Base-by-base conservation (phyloP, 2,888 invertebrate genomes). In the Exephanes ischioxanthus region DNA sequence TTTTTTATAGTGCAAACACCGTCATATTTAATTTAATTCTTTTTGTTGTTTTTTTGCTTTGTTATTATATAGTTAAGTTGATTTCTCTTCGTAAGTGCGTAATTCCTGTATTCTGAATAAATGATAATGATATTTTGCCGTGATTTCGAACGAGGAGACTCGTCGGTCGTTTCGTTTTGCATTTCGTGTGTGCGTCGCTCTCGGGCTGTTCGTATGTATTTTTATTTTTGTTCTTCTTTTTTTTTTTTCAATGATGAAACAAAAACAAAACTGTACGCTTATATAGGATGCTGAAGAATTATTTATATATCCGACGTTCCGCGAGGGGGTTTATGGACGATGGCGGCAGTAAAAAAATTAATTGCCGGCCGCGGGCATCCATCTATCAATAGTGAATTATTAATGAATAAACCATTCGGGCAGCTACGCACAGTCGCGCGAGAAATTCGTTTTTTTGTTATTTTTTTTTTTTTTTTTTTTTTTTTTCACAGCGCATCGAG, bases 1-100 rank as follows among this genome's bases (percentile, higher is more conserved):
- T 53, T 84, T 79, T 86, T 83, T 41, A 79, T 71, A 84, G 82
- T 80, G 76, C 77, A 84, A 73, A 81, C 84, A 84, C 67, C 80
- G 58, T 58, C 55, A 67, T 58, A 70, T 79, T 79, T 61, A 75
- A 41, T 26, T 26, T 58, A 11, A 58, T 26, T 19, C 4, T n/a
- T 53, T 53, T 51, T 51, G 22, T 55, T 45, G 53, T 72, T 66
- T n/a, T n/a, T 53, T 26, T 45, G 33, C 70, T 68, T 30, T 33
- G 30, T 51, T 73, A 14, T 73, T 53, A 68, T 33, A 73, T 66
- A 70, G 58, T 72, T 68, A 55, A 61, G 41, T 16, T 77, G 70
- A 73, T 78, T 41, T 84, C 41, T 11, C 33, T 45, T 53, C 19
- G 58, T 76, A 72, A 75, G 85, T 82, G 78, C 81, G 45, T 82